Percentiles rank a stretch among this genome's conserved stretches.
Evolutionary conservation across 2,797 vertebrate species (phyloP).

Genomic region (Poecilia picta): DNA sequence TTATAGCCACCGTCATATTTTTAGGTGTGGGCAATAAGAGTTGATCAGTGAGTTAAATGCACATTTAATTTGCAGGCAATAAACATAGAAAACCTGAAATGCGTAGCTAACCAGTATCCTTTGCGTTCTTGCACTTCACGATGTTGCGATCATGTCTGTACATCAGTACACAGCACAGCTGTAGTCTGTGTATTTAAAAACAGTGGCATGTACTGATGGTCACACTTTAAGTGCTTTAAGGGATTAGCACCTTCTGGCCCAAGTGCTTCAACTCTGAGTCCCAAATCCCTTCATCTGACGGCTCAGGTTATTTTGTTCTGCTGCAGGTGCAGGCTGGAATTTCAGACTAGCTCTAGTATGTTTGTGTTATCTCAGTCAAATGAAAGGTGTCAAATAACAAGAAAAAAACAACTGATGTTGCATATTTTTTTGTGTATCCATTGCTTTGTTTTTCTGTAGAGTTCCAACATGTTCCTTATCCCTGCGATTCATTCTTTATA

Average conservation of each 20-base stretch:
- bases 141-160: neutral
- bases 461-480: neutral
- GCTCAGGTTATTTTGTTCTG: neutral
- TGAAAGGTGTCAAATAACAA: neutral
- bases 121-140: neutral
- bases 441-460: neutral
- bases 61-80: neutral
- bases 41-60: neutral
- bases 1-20: neutral
- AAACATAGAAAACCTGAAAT: neutral
- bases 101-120: neutral
- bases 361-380: neutral
- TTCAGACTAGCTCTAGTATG: neutral
- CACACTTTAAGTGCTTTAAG: slow-evolving; percentile 10
- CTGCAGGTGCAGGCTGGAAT: neutral
- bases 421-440: neutral
- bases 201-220: slow-evolving; percentile 7
- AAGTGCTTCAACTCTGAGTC: slow-evolving; percentile 5
- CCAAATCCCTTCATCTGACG: neutral
- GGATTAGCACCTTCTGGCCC: slow-evolving; percentile 28
- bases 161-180: neutral
- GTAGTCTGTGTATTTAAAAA: slow-evolving; percentile 15
- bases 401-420: neutral
- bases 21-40: neutral
- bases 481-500: neutral